A percentile compares a stretch with the other conserved stretches of the same genome.
Conservation (phyloP, 2,888 invertebrate genomes). For the Heliconius ismenius region DNA sequence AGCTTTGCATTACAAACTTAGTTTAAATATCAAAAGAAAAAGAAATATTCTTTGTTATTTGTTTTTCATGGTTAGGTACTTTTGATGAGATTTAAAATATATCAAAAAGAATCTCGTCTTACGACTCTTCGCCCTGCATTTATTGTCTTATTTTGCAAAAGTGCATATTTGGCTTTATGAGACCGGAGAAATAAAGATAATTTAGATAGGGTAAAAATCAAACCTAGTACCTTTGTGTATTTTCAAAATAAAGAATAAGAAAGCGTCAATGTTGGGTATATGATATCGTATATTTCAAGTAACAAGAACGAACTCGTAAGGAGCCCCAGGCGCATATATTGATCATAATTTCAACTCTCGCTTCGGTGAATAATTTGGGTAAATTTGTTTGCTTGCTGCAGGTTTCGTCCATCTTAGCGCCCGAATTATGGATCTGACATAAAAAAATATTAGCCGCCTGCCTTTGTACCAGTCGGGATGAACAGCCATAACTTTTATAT, state of each 20-base stretch:
- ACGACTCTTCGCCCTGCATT: too few relatives aligned
- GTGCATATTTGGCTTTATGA: too few relatives aligned
- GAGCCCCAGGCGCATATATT: conserved; percentile 56
- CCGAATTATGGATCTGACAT: conserved; percentile 66
- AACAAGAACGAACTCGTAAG: conserved; percentile 46
- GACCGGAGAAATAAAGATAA: not conserved
- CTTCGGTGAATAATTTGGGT: conserved; percentile 72
- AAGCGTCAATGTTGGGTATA: not conserved
- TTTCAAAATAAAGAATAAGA: not conserved
- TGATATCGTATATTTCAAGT: conserved; percentile 40
- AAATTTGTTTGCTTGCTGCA: conserved; percentile 77
- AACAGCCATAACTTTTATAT: conserved; percentile 20
- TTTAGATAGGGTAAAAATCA: not conserved
- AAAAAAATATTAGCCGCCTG: conserved; percentile 63
- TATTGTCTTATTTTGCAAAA: too few relatives aligned
- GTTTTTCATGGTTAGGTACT: not conserved
- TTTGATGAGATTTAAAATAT: not conserved
- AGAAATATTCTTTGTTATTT: not conserved
- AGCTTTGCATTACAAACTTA: not conserved
- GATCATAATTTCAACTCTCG: conserved; percentile 68
- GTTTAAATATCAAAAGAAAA: not conserved
- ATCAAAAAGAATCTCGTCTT: not conserved
- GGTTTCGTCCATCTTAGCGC: conserved; percentile 71
- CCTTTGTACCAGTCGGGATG: conserved; percentile 43
- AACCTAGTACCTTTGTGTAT: not conserved